phyloP scores from a whole-genome alignment of 2,797 vertebrate species.

The Tamandua tetradactyla region DNA sequence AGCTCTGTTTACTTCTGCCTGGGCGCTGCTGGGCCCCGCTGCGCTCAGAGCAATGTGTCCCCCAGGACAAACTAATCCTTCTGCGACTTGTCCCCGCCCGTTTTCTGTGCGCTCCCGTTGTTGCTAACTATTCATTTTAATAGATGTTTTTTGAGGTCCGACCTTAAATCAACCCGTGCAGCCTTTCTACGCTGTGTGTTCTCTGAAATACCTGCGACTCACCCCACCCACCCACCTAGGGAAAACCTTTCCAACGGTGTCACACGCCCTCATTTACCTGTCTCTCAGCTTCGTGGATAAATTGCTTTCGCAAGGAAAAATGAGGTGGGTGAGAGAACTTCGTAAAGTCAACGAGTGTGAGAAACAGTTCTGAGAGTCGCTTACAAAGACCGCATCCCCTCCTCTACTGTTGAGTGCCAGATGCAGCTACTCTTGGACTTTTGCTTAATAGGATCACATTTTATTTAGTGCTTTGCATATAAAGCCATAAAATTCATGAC shows the following conservation, averaged over 20 bases:
- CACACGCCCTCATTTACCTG: not conserved
- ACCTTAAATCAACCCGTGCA: not conserved
- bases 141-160: not conserved
- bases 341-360: not conserved
- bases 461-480: not conserved
- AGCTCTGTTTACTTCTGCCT: not conserved
- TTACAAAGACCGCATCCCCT: not conserved
- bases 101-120: too few species aligned
- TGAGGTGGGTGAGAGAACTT: not conserved
- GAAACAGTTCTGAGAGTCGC: not conserved
- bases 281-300: not conserved
- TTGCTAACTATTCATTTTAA: not conserved
- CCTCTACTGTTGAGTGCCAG: not conserved
- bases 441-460: not conserved
- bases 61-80: fast-evolving
- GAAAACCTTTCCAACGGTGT: not conserved
- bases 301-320: not conserved
- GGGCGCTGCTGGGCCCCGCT: fast-evolving
- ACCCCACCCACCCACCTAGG: fast-evolving
- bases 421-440: not conserved
- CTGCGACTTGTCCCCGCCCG: fast-evolving
- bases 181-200: not conserved
- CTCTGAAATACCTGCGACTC: too few species aligned
- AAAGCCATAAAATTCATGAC: not conserved
- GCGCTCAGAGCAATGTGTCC: fast-evolving